Base-by-base conservation (phyloP, 2,113 vertebrate species). In the Oostethus manadensis region DNA sequence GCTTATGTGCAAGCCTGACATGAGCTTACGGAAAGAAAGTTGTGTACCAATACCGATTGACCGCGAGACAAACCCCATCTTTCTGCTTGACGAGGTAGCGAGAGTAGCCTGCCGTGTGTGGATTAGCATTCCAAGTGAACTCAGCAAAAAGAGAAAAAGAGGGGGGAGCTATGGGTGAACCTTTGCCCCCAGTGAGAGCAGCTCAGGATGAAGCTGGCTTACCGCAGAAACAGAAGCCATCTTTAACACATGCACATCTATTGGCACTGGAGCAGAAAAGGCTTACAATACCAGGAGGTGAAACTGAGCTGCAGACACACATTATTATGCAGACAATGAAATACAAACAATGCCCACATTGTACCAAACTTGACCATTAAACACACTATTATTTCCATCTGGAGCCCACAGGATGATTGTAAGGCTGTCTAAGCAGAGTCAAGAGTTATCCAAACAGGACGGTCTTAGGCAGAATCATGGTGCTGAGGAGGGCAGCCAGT, bases 171-270 rank as follows among this genome's bases (percentile, higher is more conserved):
- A 14, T 49, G 62, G 65, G 62, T 68, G 73, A 72, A 86, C 80
- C 73, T 70, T 61, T 65, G 62, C 59, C 74, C 85, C 74, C 82
- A n/a, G 55, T 50, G 86, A 86, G 85, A 86, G 71, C 66, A 79
- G 65, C 82, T 78, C 51, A 46, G 70, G 77, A 82, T 78, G 74
- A 84, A 68, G 73, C 63, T 11, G 26, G 65, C 64, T 68, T 51
- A 56, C 64, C 22, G 51, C 66, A 40, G 72, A 68, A 69, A 74
- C 60, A 71, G 8, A 58, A 62, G 62, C 69, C 50, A 33, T 68
- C 70, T 85, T 80, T 84, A 82, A 88, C 78, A 86, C 83, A 89
- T 89, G 87, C 84, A 87, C 88, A 89, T 89, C 60, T 79, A 87
- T 89, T 86, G 83, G 83, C 86, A 88, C 4, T 87, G 78, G 66